These are phyloP conservation scores for Phodopus roborovskii DNA, from an alignment of 2,113 vertebrate species.

Conservation along the genomic window DNA sequence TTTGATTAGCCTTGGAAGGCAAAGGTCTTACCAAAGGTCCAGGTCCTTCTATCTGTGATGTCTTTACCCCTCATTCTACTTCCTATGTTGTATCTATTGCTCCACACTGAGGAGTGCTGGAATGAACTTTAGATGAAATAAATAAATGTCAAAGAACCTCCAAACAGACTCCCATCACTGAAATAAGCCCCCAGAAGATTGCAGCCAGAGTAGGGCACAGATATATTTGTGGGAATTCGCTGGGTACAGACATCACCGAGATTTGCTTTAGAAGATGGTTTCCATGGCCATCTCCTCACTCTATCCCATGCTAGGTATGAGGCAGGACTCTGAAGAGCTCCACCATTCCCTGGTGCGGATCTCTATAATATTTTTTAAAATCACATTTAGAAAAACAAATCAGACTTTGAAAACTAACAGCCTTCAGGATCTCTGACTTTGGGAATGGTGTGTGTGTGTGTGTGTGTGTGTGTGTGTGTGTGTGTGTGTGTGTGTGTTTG, in stretches of 20 bases:
- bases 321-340: not conserved
- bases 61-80: conserved; percentile 6
- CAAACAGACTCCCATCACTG: conserved; percentile 62
- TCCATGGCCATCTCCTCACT: not conserved
- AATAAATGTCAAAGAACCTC: conserved; percentile 72
- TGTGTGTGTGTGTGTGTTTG: not conserved
- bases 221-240: conserved; percentile 31
- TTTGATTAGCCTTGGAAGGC: no score
- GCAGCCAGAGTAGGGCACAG: conserved; percentile 32
- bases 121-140: conserved; percentile 71
- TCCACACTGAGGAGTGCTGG: conserved; percentile 9
- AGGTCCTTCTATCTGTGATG: conserved; percentile 31
- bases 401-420: not conserved
- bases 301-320: not conserved
- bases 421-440: not conserved
- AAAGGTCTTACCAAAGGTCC: no score
- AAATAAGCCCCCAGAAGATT: conserved; percentile 43
- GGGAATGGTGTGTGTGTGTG: not conserved
- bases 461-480: not conserved
- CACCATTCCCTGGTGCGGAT: not conserved
- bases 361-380: not conserved
- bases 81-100: conserved; percentile 45
- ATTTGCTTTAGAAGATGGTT: conserved; percentile 18
- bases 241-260: conserved; percentile 61
- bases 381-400: not conserved